Percentiles rank a stretch among this genome's conserved stretches.
These are phyloP conservation scores for Autographa pulchrina DNA, from an alignment of 2,888 invertebrate genomes.

Conservation along the genomic window DNA sequence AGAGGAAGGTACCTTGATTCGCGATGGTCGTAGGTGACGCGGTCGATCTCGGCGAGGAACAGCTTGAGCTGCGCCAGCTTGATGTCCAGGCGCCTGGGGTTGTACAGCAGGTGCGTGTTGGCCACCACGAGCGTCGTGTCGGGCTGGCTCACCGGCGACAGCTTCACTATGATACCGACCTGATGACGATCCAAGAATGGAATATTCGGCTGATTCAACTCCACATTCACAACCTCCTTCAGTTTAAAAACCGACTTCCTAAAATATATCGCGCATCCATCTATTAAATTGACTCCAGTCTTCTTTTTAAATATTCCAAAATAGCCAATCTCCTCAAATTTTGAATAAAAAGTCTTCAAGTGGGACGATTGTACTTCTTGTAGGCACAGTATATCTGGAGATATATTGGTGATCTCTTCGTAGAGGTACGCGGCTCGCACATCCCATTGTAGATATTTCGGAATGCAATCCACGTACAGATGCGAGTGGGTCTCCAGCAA, in stretches of 20 bases:
- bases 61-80: constrained; percentile 17
- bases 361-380: constrained; percentile 21
- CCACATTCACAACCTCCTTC: constrained; percentile 14
- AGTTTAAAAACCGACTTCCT: constrained; percentile 15
- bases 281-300: not conserved
- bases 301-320: constrained; percentile 21
- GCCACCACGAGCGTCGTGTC: constrained; percentile 15
- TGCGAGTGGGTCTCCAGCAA: not conserved
- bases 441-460: constrained; percentile 3
- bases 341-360: constrained; percentile 12
- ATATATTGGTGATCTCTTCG: constrained; percentile 19
- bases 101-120: constrained; percentile 18
- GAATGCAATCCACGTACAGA: not conserved
- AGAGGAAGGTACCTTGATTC: constrained; percentile 19
- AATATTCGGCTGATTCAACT: constrained; percentile 25
- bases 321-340: constrained; percentile 16
- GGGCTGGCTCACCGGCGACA: constrained; percentile 9
- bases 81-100: not conserved
- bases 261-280: constrained; percentile 24
- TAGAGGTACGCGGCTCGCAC: not conserved
- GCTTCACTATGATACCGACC: constrained; percentile 21
- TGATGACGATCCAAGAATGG: constrained; percentile 15
- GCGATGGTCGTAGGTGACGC: constrained; percentile 17
- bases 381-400: constrained; percentile 25
- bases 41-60: constrained; percentile 31